phyloP scores from a whole-genome alignment of 2,888 invertebrate species.

The Biston stratarius region DNA sequence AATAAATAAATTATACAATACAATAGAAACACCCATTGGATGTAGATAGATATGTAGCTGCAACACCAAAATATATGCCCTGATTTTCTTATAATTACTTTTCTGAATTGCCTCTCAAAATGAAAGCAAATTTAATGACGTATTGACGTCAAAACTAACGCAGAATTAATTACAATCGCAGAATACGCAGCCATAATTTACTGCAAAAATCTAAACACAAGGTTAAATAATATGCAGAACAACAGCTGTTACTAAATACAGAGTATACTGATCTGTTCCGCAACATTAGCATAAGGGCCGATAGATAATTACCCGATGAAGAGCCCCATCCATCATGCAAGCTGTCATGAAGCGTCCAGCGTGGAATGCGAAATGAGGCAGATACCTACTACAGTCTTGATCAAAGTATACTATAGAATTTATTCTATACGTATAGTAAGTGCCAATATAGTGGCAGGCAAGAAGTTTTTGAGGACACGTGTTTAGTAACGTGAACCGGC shows the following conservation, averaged over 20 bases:
- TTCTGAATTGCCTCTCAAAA: no score
- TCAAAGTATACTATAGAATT: background rate
- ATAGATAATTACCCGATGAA: conserved; percentile 42
- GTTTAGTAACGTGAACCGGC: no score
- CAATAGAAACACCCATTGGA: no score
- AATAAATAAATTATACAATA: no score
- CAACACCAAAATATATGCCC: no score
- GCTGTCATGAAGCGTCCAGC: conserved; percentile 29
- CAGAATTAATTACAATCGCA: background rate
- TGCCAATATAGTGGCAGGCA: no score
- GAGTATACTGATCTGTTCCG: conserved; percentile 9
- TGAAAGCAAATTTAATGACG: background rate
- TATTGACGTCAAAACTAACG: no score
- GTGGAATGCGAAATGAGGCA: conserved; percentile 38
- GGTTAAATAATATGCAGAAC: conserved; percentile 8
- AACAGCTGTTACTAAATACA: conserved; percentile 6
- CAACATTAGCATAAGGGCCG: conserved; percentile 38
- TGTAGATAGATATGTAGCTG: no score
- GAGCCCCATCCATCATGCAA: conserved; percentile 38
- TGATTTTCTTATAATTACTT: no score
- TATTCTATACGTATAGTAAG: background rate
- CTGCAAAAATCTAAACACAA: background rate
- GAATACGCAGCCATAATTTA: background rate
- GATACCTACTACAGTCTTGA: background rate
- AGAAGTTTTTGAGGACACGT: no score